Base-by-base conservation (phyloP, 2,797 vertebrate species). In the Myoxocephalus aenaeus region DNA sequence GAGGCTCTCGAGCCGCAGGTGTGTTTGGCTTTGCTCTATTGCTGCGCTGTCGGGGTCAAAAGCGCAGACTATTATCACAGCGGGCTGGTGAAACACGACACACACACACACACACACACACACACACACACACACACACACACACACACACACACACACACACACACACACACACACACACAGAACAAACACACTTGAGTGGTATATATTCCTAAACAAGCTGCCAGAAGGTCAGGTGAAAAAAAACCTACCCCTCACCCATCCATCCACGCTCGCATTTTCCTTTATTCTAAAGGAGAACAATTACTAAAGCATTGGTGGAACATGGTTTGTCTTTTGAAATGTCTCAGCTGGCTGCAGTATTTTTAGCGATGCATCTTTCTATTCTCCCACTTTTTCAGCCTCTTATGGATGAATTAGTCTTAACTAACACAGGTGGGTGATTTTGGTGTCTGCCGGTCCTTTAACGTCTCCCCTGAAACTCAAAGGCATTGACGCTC, bases 21-120 rank as follows among this genome's bases (percentile, higher is more conserved):
- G 92, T 93, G 87, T 94, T 94, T 95, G 86, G 84, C 86, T 93
- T 92, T 88, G 75, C 75, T 83, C 81, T 83, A 83, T 73, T 70
- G 81, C 56, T 57, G 65, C 27, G 1, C 18, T 7, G 65, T 34
- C 7, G 71, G 86, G 92, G 91, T 94, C 92, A 93, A 91, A 92
- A 86, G 86, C 87, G 74, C 83, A 75, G 66, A 73, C 82, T 67
- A 82, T 95, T 90, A 91, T 92, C 82, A 70, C 50, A 11, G 14
- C 70, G 80, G 76, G 70, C 78, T 70, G n/a, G 20, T 83, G 87
- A 86, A 91, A 91, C 72, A 82, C 15, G 72, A 89, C 88, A 80
- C 68, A 64, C 34, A 66, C 68, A 58, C 34, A 66, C 67, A 63
- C 34, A 66, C 67, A 63, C 34, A 66, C 67, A 63, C 34, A 66